Percentiles rank a stretch among this genome's conserved stretches.
Evolutionary conservation across 2,888 invertebrate genomes (phyloP).

Genomic region (Aporophyla nigra): DNA sequence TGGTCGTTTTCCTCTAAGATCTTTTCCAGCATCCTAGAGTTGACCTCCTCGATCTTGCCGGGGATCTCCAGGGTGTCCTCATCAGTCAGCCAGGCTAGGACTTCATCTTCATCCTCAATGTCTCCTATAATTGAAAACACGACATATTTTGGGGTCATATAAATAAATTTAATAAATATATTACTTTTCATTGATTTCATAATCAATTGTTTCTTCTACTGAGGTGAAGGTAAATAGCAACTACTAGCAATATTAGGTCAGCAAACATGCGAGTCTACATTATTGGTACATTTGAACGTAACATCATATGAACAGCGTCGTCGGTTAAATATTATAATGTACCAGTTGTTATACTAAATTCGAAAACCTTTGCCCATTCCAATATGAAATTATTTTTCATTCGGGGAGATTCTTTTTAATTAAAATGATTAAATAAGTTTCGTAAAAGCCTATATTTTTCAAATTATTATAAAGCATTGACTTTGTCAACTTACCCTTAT

Average conservation of each 20-base stretch:
- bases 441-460: neutral
- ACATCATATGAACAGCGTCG: neutral
- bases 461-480: neutral
- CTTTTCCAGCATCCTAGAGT: conserved; percentile 97
- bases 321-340: neutral
- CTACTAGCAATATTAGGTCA: neutral
- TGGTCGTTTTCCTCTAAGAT: conserved; percentile 96
- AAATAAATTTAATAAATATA: neutral
- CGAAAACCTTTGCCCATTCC: neutral
- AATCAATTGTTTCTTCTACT: neutral
- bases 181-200: neutral
- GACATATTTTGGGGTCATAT: neutral
- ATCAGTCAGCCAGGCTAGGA: conserved; percentile 97
- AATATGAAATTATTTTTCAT: neutral
- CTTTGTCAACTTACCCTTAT: conserved; percentile 89
- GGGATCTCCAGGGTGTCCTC: conserved; percentile 97
- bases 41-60: conserved; percentile 98
- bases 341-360: neutral
- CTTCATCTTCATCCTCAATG: conserved; percentile 97
- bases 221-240: neutral
- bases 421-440: neutral
- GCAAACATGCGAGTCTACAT: neutral
- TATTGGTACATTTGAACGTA: neutral
- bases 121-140: conserved; percentile 90
- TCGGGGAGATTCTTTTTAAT: neutral